Evolutionary conservation across 53 echinoderm and acorn worm genomes (phyloP).

Genomic region (Stichopus horrens): DNA sequence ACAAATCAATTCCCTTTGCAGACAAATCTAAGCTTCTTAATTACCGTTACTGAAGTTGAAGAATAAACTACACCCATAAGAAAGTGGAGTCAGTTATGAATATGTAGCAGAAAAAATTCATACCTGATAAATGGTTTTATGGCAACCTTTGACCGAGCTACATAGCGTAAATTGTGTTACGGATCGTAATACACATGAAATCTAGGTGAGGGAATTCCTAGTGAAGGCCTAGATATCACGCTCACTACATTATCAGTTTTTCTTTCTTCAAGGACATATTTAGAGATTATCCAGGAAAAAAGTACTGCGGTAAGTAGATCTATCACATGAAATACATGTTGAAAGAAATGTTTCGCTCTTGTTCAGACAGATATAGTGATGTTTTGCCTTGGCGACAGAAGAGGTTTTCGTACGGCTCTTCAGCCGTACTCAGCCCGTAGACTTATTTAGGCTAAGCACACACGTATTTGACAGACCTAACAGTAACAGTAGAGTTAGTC

Average conservation of each 20-base stretch:
- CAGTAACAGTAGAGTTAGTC: no score
- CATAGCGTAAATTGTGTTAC: slow-evolving; percentile 45
- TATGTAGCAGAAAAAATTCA: slow-evolving; percentile 28
- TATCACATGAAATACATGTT: background rate
- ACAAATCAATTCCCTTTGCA: background rate
- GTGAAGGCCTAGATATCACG: slow-evolving; percentile 34
- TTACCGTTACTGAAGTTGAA: background rate
- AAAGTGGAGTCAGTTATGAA: slow-evolving; percentile 24
- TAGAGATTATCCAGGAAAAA: slow-evolving; percentile 3
- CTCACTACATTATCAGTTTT: slow-evolving; percentile 13
- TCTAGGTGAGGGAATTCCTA: slow-evolving; percentile 43
- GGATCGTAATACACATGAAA: slow-evolving; percentile 46
- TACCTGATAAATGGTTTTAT: slow-evolving; percentile 44
- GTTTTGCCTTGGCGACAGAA: background rate
- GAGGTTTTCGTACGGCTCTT: background rate
- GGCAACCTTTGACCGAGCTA: slow-evolving; percentile 42
- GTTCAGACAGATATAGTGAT: background rate
- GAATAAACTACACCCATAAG: background rate
- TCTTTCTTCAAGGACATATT: slow-evolving; percentile 34
- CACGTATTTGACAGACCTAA: background rate
- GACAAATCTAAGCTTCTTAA: background rate
- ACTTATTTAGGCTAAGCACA: background rate
- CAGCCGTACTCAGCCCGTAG: background rate
- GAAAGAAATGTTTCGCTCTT: background rate
- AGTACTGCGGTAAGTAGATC: slow-evolving; percentile 17